Evolutionary conservation across 2,888 invertebrate genomes (phyloP).

Genomic region (Imbricaverruca yamaguchii): DNA sequence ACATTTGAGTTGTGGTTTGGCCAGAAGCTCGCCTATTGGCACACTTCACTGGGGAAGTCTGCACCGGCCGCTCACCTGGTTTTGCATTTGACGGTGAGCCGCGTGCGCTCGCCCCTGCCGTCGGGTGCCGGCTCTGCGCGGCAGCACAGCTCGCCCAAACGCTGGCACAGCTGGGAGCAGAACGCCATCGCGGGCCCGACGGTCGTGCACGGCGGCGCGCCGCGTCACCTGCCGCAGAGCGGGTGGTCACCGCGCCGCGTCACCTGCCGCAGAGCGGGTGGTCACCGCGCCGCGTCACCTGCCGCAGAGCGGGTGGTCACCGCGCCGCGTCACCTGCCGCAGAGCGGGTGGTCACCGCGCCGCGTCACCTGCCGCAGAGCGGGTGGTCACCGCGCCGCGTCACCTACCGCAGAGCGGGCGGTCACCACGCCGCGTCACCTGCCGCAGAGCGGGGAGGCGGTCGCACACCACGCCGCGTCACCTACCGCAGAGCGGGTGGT

Average conservation of each 20-base stretch:
- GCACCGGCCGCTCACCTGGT: not conserved
- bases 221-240: not conserved
- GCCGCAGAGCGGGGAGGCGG: no score
- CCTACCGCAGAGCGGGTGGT: not conserved
- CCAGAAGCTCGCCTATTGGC: no score
- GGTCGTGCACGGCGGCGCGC: not conserved
- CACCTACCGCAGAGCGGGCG: not conserved
- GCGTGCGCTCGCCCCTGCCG: not conserved
- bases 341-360: not conserved
- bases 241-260: not conserved
- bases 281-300: not conserved
- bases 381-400: not conserved
- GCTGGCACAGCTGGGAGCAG: not conserved
- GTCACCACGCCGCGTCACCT: no score
- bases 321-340: not conserved
- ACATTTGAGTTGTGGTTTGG: no score
- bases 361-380: not conserved
- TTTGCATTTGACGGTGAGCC: conserved; percentile 12
- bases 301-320: not conserved
- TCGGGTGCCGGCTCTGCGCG: not conserved
- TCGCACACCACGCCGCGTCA: not conserved
- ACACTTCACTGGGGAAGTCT: no score
- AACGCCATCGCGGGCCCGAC: not conserved
- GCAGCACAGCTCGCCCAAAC: not conserved
- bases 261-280: not conserved